Conservation (phyloP, 2,797 vertebrate genomes). For the Columba guinea region DNA sequence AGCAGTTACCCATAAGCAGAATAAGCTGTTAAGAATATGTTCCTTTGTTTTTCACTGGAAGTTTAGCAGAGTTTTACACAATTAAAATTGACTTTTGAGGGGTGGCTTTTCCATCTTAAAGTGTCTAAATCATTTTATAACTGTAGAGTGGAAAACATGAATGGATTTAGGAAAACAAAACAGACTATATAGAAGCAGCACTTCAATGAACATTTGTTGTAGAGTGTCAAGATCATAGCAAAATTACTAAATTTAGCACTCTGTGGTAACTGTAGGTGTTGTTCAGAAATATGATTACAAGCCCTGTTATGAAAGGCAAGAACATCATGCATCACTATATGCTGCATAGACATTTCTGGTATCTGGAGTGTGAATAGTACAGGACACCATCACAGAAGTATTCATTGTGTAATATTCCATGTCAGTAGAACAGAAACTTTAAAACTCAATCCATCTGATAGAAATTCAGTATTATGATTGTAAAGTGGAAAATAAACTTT, state of each 20-base stretch:
- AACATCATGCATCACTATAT: accelerated
- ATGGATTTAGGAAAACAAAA: background rate
- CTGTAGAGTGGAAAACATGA: background rate
- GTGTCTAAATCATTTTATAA: background rate
- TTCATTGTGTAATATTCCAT: background rate
- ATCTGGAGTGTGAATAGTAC: background rate
- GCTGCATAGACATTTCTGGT: background rate
- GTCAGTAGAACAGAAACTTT: background rate
- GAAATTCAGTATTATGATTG: background rate
- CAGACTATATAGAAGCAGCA: background rate
- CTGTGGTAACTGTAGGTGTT: background rate
- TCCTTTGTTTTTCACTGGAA: background rate
- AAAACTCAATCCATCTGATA: background rate
- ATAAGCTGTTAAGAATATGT: background rate
- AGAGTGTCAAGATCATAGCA: background rate
- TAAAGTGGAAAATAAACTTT: background rate
- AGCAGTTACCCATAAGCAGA: background rate
- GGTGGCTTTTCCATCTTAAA: background rate
- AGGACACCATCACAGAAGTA: background rate
- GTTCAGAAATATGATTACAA: background rate
- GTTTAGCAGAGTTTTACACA: background rate
- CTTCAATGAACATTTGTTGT: background rate
- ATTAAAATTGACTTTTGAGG: background rate
- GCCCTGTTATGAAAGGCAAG: background rate
- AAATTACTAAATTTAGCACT: background rate